A percentile compares a stretch with the other conserved stretches of the same genome.
phyloP scores from a whole-genome alignment of 2,888 invertebrate species.

The Rhagium mordax region DNA sequence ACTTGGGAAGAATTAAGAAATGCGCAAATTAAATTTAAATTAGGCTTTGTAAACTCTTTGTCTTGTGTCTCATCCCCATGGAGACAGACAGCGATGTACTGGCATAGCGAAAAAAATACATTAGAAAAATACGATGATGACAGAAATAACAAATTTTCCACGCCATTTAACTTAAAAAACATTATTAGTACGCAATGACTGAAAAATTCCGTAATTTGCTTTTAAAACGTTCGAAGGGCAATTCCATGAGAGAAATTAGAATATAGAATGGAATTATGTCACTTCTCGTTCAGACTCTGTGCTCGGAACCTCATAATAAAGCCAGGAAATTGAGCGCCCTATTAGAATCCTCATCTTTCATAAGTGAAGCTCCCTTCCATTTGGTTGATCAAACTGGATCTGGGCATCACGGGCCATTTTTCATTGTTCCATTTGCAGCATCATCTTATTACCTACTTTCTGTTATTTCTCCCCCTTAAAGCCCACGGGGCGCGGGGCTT shows the following conservation, averaged over 20 bases:
- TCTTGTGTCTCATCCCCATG: background rate
- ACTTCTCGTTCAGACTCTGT: background rate
- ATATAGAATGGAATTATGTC: background rate
- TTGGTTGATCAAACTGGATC: background rate
- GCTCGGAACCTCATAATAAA: background rate
- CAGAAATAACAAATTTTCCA: no score
- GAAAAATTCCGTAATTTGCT: no score
- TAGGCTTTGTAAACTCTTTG: background rate
- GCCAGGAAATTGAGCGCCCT: background rate
- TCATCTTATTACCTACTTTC: background rate
- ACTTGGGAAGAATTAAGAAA: background rate
- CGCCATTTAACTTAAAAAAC: no score
- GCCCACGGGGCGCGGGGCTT: background rate
- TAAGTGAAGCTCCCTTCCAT: background rate
- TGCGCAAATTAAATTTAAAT: background rate
- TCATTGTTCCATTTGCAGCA: background rate
- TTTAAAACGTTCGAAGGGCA: no score
- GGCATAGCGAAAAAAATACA: no score
- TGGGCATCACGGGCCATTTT: background rate
- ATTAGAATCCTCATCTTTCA: background rate
- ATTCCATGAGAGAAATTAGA: no score
- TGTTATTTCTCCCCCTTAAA: background rate
- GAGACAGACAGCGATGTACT: background rate
- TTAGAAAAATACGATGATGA: no score
- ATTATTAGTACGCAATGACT: no score